phyloP scores from a whole-genome alignment of 2,888 invertebrate genomes.

The Cyclophora punctaria region DNA sequence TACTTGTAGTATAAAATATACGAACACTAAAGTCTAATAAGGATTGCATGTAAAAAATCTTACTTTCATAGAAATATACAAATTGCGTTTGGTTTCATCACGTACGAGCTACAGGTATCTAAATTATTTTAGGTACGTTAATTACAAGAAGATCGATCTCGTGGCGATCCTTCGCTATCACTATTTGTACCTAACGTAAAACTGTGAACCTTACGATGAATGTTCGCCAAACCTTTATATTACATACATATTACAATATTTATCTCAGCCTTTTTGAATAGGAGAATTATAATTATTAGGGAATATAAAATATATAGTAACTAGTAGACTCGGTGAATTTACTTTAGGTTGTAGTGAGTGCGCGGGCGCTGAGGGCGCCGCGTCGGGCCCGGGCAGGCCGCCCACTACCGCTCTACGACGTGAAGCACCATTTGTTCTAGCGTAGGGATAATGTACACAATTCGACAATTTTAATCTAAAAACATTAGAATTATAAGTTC shows the following conservation, averaged over 20 bases:
- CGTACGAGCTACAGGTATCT: conserved; percentile 36
- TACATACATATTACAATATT: conserved; percentile 39
- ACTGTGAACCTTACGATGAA: conserved; percentile 43
- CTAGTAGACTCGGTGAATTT: conserved; percentile 56
- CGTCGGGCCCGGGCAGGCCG: conserved; percentile 5
- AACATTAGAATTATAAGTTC: conserved; percentile 56
- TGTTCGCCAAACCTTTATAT: conserved; percentile 61
- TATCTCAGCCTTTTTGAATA: conserved; percentile 73
- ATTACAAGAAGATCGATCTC: background rate
- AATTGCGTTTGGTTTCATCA: conserved; percentile 62
- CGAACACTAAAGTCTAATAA: conserved; percentile 49
- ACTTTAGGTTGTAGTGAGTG: conserved; percentile 42
- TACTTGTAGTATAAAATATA: conserved; percentile 58
- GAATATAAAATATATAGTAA: conserved; percentile 64
- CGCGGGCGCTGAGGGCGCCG: conserved; percentile 3
- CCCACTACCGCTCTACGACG: conserved; percentile 57
- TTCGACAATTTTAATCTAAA: conserved; percentile 65
- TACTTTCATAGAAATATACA: conserved; percentile 68
- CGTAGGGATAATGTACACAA: conserved; percentile 73
- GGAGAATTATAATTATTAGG: conserved; percentile 68
- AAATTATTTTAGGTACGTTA: conserved; percentile 5
- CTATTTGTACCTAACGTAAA: conserved; percentile 39
- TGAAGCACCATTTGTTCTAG: conserved; percentile 76
- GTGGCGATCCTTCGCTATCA: conserved; percentile 2
- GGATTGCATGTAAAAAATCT: conserved; percentile 61